These are phyloP conservation scores for Acanthacorydalis orientalis DNA, from an alignment of 2,888 invertebrate species.

Conservation along the genomic window DNA sequence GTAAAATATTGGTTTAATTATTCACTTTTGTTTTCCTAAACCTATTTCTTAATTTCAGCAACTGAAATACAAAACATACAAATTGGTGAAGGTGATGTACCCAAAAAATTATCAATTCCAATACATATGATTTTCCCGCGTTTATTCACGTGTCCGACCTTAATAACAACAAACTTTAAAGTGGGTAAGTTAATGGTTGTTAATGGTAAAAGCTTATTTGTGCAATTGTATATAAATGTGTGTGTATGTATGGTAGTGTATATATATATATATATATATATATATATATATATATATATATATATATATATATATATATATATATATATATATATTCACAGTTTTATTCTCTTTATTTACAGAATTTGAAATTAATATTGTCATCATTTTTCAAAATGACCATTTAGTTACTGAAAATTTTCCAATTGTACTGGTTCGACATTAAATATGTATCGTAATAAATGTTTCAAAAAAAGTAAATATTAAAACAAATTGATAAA, in stretches of 20 bases:
- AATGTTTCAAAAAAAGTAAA: no score
- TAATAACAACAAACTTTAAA: conserved; percentile 83
- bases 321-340: conserved; percentile 4
- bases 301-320: conserved; percentile 6
- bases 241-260: background rate
- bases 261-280: conserved; percentile 4
- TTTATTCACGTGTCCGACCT: conserved; percentile 86
- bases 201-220: conserved; percentile 7
- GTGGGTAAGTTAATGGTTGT: conserved; percentile 46
- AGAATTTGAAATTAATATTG: conserved; percentile 92
- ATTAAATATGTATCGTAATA: conserved; percentile 16
- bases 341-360: no score
- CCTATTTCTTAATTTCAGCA: conserved; percentile 33
- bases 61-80: conserved; percentile 98
- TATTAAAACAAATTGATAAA: no score
- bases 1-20: background rate
- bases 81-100: conserved; percentile 84
- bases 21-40: conserved; percentile 1
- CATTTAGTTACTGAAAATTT: conserved; percentile 91
- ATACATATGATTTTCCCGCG: conserved; percentile 92
- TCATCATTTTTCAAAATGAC: conserved; percentile 84
- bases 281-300: background rate
- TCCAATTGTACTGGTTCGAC: conserved; percentile 47
- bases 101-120: conserved; percentile 65
- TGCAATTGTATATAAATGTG: conserved; percentile 13